These are phyloP conservation scores for Urocitellus parryii DNA, from an alignment of 2,113 vertebrate genomes.

Conservation along the genomic window DNA sequence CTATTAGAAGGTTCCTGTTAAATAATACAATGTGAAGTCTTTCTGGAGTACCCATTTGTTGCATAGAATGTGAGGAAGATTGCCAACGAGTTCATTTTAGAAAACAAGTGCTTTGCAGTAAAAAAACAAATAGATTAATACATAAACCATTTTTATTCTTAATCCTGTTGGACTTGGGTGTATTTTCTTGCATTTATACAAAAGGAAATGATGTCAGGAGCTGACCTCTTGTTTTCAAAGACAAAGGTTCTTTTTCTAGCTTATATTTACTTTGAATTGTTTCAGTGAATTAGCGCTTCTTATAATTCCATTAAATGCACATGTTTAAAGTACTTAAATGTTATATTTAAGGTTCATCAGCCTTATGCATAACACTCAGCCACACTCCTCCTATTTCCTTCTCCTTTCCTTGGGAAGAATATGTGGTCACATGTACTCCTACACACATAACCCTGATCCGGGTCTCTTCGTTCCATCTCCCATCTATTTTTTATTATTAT, in stretches of 20 bases:
- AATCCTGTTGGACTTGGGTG: neutral
- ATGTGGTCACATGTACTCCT: conserved; percentile 79
- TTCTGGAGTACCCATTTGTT: neutral
- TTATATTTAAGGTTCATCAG: conserved; percentile 30
- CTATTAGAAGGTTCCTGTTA: conserved; percentile 35
- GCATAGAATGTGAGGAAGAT: neutral
- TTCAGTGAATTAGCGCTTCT: neutral
- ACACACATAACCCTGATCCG: conserved; percentile 70
- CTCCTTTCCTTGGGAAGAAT: conserved; percentile 58
- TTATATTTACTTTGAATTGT: conserved; percentile 29
- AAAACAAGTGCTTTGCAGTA: conserved; percentile 56
- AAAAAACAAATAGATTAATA: conserved; percentile 35
- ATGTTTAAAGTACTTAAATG: conserved; percentile 20
- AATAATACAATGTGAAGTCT: conserved; percentile 19
- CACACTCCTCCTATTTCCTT: neutral
- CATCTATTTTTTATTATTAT: conserved; percentile 75
- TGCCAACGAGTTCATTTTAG: conserved; percentile 11
- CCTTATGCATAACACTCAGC: conserved; percentile 46
- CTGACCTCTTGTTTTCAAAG: conserved; percentile 54
- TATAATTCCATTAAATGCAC: neutral
- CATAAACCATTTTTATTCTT: conserved; percentile 11
- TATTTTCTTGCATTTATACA: conserved; percentile 39
- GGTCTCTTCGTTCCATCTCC: conserved; percentile 53
- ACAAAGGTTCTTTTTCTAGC: conserved; percentile 34
- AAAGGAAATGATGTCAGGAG: conserved; percentile 44